phyloP scores from a whole-genome alignment of 2,797 vertebrate genomes.

The Semaprochilodus insignis region DNA sequence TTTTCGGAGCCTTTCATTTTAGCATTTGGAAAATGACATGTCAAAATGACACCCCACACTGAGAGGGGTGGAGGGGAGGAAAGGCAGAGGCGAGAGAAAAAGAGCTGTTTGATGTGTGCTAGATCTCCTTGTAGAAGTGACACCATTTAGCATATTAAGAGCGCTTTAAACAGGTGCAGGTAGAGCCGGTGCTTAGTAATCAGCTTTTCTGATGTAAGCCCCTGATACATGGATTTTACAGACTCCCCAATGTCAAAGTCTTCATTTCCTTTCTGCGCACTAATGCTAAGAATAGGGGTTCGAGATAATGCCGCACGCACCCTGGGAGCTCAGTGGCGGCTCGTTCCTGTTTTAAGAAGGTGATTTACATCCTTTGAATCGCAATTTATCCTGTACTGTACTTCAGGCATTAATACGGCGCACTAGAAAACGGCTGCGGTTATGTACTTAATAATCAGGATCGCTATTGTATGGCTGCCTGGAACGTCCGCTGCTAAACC shows the following conservation, averaged over 20 bases:
- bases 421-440: not conserved
- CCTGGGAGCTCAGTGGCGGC: constrained; percentile 15
- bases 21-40: constrained; percentile 58
- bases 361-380: constrained; percentile 33
- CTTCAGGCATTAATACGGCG: not conserved
- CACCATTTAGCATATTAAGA: constrained; percentile 66
- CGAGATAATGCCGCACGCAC: constrained; percentile 12
- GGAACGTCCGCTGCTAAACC: not conserved
- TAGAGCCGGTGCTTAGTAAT: constrained; percentile 73
- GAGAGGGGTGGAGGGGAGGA: constrained; percentile 46
- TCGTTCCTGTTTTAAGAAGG: constrained; percentile 40
- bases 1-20: constrained; percentile 74
- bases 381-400: not conserved
- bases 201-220: constrained; percentile 68
- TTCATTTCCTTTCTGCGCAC: constrained; percentile 35
- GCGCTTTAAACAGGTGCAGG: constrained; percentile 72
- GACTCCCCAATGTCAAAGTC: constrained; percentile 53
- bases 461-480: constrained; percentile 4
- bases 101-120: constrained; percentile 35
- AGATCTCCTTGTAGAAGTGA: constrained; percentile 50
- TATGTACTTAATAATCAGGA: constrained; percentile 25
- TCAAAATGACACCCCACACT: constrained; percentile 41
- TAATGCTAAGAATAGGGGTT: constrained; percentile 8
- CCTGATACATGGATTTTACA: constrained; percentile 54
- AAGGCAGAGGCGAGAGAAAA: constrained; percentile 19